Base-by-base conservation (phyloP, 2,888 invertebrate genomes). In the Plagodis dolabraria region DNA sequence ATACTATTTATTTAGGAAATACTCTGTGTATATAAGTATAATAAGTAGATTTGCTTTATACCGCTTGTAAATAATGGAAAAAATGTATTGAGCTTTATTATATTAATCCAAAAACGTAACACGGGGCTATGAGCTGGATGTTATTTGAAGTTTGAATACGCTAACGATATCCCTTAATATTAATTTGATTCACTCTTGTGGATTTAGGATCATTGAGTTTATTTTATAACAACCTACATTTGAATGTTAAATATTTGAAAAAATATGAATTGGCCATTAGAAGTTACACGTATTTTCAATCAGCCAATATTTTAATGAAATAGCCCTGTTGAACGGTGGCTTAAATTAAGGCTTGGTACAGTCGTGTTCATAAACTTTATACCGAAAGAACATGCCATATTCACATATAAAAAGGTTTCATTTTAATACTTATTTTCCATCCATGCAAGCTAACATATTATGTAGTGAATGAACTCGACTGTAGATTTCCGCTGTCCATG, bases 41-140 rank as follows among this genome's bases (percentile, higher is more conserved):
- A 40, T 63, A 72, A 58, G 56, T 67, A 63, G 53, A 56, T 38
- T 53, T 22, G 68, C 72, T 75, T 76, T 58, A 67, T 74, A 62
- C 68, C 55, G 78, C 74, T 77, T 81, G 79, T 80, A 80, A 71
- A 81, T 78, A 79, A 64, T 63, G 62, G 36, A 70, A 65, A 68
- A 54, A 36, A 47, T 60, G 9, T 9, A 56, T 60, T 54, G 43
- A 64, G 61, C 57, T 60, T 55, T 59, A 63, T 56, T 50, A 54
- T 61, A 48, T 58, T 59, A 50, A 55, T 48, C 44, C 22, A 57
- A 43, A 7, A 51, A 44, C 43, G 53, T 58, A 47, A 34, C 47
- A 22, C 35, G 1, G 11, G 44, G 60, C 45, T 52, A 44, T 50
- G 1, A 22, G 1, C 1, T 22, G 4, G 22, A 22, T 1, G 22